These are phyloP conservation scores for Basileuterus tristriatus DNA, from an alignment of 2,797 vertebrate species.

Conservation along the genomic window DNA sequence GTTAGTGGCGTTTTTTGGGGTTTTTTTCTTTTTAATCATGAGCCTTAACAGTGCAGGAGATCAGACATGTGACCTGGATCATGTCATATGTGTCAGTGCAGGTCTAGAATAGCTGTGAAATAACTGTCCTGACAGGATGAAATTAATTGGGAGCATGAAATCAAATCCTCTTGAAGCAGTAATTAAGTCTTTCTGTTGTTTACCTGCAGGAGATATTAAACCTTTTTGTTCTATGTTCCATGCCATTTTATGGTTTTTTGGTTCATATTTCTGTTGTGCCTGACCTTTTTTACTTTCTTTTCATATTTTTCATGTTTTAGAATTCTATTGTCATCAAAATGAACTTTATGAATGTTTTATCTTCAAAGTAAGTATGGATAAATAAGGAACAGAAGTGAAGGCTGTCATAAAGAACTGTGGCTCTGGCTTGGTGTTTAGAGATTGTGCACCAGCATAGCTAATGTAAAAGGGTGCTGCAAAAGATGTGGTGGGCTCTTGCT, in stretches of 20 bases:
- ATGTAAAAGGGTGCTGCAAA: neutral
- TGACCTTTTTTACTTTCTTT: neutral
- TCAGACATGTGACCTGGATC: neutral
- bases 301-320: neutral
- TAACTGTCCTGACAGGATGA: neutral
- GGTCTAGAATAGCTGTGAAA: neutral
- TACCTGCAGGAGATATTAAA: neutral
- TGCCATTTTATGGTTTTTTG: neutral
- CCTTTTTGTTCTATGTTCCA: neutral
- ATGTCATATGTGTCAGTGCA: neutral
- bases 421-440: neutral
- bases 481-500: neutral
- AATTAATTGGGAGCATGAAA: neutral
- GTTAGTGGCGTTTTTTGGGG: neutral
- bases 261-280: neutral
- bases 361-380: accelerated
- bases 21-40: neutral
- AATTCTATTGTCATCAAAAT: neutral
- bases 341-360: neutral
- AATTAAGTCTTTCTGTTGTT: neutral
- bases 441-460: neutral
- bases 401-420: neutral
- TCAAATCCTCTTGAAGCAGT: neutral
- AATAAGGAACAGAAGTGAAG: neutral
- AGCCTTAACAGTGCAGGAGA: neutral